Evolutionary conservation across 2,888 invertebrate genomes (phyloP).

Genomic region (Drosophila fungiperda): DNA sequence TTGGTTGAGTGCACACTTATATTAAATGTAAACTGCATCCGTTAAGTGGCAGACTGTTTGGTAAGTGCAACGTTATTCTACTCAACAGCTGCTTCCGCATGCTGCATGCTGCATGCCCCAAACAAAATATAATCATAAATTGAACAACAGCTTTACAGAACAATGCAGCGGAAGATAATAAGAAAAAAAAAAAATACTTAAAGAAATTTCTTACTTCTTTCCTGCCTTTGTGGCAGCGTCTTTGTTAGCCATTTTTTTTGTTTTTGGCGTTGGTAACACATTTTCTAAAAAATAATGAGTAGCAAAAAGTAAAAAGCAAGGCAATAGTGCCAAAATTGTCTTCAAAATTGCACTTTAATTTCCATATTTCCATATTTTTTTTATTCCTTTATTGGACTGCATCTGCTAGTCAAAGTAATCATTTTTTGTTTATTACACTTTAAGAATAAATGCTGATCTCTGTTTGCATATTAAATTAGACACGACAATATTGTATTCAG

Average conservation of each 20-base stretch:
- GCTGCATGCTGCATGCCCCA: too few species aligned
- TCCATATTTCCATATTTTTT: too few species aligned
- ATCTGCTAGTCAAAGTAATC: neutral
- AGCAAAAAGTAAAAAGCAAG: neutral
- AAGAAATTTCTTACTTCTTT: neutral
- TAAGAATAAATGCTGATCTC: neutral
- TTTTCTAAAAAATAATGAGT: slow-evolving; percentile 1
- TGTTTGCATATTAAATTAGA: neutral
- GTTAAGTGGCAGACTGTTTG: slow-evolving; percentile 8
- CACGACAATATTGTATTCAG: neutral
- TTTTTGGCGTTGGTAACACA: slow-evolving; percentile 1
- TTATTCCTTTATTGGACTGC: neutral
- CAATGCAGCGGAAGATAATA: neutral
- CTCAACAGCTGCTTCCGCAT: slow-evolving; percentile 11
- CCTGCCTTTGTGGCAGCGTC: too few species aligned
- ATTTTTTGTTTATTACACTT: neutral
- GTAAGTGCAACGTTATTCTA: slow-evolving; percentile 11
- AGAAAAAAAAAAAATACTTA: neutral
- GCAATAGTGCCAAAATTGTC: neutral
- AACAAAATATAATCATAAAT: slow-evolving; percentile 57
- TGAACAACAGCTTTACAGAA: slow-evolving; percentile 19
- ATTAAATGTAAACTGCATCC: slow-evolving; percentile 19
- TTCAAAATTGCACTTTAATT: neutral
- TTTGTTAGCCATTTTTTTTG: slow-evolving; percentile 4
- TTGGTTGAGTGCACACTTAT: slow-evolving; percentile 26